Conservation (phyloP, 2,797 vertebrate species). For the Gobionotothen gibberifrons region DNA sequence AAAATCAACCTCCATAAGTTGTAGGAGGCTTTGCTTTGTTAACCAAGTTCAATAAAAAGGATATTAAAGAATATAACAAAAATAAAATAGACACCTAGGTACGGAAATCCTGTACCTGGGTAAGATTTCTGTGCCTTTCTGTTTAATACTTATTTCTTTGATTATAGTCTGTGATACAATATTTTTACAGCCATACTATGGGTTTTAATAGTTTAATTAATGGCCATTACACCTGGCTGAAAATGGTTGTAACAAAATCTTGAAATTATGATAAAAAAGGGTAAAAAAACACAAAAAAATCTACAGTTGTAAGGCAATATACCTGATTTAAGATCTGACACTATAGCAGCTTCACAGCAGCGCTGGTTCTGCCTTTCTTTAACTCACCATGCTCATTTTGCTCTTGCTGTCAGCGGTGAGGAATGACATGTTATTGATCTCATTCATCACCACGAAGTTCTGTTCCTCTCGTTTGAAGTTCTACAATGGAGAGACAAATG, state of each 20-base stretch:
- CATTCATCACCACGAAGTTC: conserved; percentile 97
- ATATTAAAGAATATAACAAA: conserved; percentile 2
- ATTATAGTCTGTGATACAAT: conserved; percentile 22
- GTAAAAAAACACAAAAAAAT: conserved; percentile 16
- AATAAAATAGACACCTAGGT: conserved; percentile 2
- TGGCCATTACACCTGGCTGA: conserved; percentile 15
- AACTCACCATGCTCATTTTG: conserved; percentile 95
- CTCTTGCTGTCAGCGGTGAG: conserved; percentile 97
- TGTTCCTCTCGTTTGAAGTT: conserved; percentile 91
- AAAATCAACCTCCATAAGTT: conserved; percentile 46
- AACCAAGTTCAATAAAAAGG: conserved; percentile 33
- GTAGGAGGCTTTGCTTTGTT: conserved; percentile 24
- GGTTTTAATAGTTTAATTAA: conserved; percentile 5
- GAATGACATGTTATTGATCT: conserved; percentile 99
- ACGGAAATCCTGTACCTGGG: conserved; percentile 36
- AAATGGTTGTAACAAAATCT: conserved; percentile 19
- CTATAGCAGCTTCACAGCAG: neutral
- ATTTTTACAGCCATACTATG: conserved; percentile 14
- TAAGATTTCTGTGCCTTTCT: conserved; percentile 29
- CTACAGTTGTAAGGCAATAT: conserved; percentile 16
- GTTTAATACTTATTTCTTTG: conserved; percentile 19
- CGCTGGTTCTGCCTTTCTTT: neutral
- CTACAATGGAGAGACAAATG: conserved; percentile 55
- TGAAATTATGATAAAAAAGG: neutral
- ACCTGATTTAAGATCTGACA: conserved; percentile 15